Conservation (phyloP, 2,797 vertebrate genomes). For the Pipistrellus pygmaeus region DNA sequence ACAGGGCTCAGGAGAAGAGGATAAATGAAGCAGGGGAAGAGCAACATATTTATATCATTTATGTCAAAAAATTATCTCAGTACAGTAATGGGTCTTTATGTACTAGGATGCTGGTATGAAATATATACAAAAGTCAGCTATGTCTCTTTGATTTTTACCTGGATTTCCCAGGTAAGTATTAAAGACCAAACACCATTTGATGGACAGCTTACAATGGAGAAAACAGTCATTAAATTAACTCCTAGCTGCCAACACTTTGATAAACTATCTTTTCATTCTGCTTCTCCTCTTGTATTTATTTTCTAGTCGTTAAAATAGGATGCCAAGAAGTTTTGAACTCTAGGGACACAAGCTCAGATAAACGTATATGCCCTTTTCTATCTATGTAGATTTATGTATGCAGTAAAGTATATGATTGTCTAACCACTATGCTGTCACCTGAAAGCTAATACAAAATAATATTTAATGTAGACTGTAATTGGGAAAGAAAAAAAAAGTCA, state of each 20-base stretch:
- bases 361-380: not conserved
- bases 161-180: not conserved
- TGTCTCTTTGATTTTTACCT: not conserved
- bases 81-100: not conserved
- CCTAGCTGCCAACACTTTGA: not conserved
- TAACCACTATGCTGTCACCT: not conserved
- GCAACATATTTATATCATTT: not conserved
- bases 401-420: not conserved
- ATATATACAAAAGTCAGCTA: not conserved
- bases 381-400: not conserved
- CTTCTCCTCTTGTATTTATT: not conserved
- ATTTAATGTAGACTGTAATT: not conserved
- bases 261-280: not conserved
- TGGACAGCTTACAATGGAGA: not conserved
- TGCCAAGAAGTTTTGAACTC: not conserved
- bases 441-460: not conserved
- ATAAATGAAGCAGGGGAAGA: not conserved
- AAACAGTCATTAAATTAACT: conserved; percentile 17
- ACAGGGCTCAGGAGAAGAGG: not conserved
- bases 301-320: not conserved
- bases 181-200: not conserved
- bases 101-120: not conserved
- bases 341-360: not conserved
- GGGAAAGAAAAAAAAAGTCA: not conserved
- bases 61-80: not conserved